A percentile compares a stretch with the other conserved stretches of the same genome.
Conservation (phyloP, 1,140 invertebrate genomes). For the Lucilia cuprina region DNA sequence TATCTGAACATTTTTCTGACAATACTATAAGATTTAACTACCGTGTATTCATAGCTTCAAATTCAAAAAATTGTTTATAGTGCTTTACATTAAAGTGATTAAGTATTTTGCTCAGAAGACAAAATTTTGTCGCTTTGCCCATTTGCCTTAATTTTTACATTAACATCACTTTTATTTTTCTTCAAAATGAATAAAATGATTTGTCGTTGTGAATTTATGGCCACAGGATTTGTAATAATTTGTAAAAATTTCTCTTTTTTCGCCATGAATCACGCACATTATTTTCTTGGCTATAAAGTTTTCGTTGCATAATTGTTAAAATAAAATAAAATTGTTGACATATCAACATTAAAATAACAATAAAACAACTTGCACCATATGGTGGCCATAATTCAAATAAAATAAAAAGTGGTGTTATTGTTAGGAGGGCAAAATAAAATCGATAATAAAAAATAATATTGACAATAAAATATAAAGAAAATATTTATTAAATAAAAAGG, state of each 20-base stretch:
- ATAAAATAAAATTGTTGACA: not conserved
- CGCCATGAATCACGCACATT: not conserved
- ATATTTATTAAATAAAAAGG: constrained; percentile 2
- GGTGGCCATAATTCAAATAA: not conserved
- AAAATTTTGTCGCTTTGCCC: too few species aligned
- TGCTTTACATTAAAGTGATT: too few species aligned
- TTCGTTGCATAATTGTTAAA: not conserved
- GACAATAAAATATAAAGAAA: not conserved
- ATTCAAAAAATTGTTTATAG: too few species aligned
- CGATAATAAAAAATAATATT: constrained; percentile 5
- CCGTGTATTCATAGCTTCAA: too few species aligned
- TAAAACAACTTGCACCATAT: not conserved
- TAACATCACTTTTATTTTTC: too few species aligned
- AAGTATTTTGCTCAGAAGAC: too few species aligned
- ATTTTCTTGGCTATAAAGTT: not conserved
- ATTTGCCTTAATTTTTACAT: too few species aligned
- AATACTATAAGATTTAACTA: too few species aligned
- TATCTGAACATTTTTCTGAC: too few species aligned
- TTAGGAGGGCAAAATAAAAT: not conserved
- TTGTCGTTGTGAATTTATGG: not conserved
- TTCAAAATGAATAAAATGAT: not conserved
- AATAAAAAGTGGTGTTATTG: not conserved
- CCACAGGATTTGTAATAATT: not conserved
- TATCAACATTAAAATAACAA: not conserved
- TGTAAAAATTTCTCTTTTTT: not conserved